Evolutionary conservation across 2,797 vertebrate genomes (phyloP), one percentile per base, ranked within the genome.

Genomic region (Cyclura pinguis): DNA sequence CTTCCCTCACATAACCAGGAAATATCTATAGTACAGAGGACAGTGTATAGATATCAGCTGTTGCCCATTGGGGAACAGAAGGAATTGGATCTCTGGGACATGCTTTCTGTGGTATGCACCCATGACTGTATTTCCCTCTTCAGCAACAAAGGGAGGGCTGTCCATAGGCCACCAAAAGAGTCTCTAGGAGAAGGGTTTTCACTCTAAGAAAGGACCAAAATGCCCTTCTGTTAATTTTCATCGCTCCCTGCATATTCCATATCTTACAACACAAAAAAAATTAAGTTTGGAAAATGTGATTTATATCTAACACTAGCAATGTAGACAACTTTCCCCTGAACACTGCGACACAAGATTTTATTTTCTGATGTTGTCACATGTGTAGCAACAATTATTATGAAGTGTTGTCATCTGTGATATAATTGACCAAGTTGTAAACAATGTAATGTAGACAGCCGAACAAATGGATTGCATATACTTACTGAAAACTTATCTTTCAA

Each of bases 401-500:
- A 42, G 50, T 2, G 0, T 1, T 8, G 35, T 73, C 55, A 50
- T 42, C 29, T 64, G 38, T 22, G 85, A 85, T 76, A 27, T 4
- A 64, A 81, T 0, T 86, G 2, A 0, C 52, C 52, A 89, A 67
- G 18, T 7, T 78, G 55, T 2, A 3, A 35, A 69, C 20, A 88
- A 57, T 82, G 89, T 85, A 42, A 32, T 90, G 35, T 52, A 6
- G n/a, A 90, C 0, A 8, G 74, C 24, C 22, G 1, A 91, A 81
- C 42, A 12, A 55, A 80, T 83, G 80, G 1, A 7, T 0, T 3
- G 22, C 12, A 67, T 2, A 3, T 80, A 95, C 94, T 95, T 97
- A 99, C 99, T 98, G 50, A 90, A 92, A 99, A 97, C 95, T 97
- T 99, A 87, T 99, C 99, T 95, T 98, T 99, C 91, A 99, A 97